Percentiles rank a stretch among this genome's conserved stretches.
Evolutionary conservation across 2,113 vertebrate species (phyloP).

Genomic region (Circaetus cinerascens): DNA sequence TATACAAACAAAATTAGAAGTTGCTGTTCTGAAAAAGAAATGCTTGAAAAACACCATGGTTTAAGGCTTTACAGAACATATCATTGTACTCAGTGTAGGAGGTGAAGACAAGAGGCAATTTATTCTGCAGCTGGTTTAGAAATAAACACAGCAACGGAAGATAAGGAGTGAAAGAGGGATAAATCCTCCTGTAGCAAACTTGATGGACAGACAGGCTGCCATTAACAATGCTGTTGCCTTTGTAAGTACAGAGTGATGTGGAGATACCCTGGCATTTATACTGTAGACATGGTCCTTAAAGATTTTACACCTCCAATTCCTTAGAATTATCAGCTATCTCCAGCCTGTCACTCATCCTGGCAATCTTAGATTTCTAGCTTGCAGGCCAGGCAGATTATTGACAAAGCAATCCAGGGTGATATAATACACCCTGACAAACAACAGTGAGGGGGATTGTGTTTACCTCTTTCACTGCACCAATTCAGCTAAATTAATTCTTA

Average conservation of each 20-base stretch:
- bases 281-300: constrained; percentile 95
- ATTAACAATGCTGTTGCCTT: constrained; percentile 94
- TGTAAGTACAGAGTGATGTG: constrained; percentile 92
- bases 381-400: constrained; percentile 88
- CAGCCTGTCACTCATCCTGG: constrained; percentile 90
- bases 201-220: constrained; percentile 95
- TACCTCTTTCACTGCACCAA: constrained; percentile 69
- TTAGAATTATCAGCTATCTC: constrained; percentile 99
- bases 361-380: constrained; percentile 89
- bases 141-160: constrained; percentile 82
- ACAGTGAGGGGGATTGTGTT: constrained; percentile 80
- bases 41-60: constrained; percentile 64
- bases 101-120: constrained; percentile 83
- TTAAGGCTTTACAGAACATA: constrained; percentile 72
- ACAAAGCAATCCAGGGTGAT: constrained; percentile 95
- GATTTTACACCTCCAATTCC: constrained; percentile 98
- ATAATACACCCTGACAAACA: constrained; percentile 89
- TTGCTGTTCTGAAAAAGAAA: constrained; percentile 66
- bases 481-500: constrained; percentile 81
- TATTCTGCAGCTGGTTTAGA: constrained; percentile 82
- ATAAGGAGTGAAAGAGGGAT: constrained; percentile 91
- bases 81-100: constrained; percentile 77
- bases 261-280: constrained; percentile 98
- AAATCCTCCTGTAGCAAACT: constrained; percentile 87
- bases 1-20: constrained; percentile 75